Evolutionary conservation across 1,140 invertebrate species (phyloP), one percentile per base, ranked within the genome.

Genomic region (Penaeus vannamei): DNA sequence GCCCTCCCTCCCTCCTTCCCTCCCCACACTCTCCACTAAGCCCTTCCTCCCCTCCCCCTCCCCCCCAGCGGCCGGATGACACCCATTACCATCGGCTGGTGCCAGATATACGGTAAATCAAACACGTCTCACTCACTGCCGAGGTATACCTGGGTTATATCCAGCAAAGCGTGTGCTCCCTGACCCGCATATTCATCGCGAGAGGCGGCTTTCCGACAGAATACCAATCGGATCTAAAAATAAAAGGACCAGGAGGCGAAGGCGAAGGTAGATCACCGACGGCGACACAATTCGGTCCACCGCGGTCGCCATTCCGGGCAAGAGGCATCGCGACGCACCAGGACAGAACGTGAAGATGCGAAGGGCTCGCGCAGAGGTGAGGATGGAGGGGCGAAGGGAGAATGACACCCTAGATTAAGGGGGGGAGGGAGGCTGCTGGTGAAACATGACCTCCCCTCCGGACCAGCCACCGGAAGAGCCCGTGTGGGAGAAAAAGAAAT

Each of bases 41-140:
- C 29, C 72, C 69, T 36, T 72, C 42, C 42, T 46, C 26, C 69
- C 69, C 29, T 36, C 72, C 72, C 72, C 72, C 72, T 29, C 29
- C 72, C 42, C 42, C 42, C 72, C 29, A 76, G 29, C 42, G 29
- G 64, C 86, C 86, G 86, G 86, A 88, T 88, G 86, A 88, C 86
- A 88, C 81, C 86, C 86, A 88, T 88, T 83, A 84, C 80, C 22
- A 76, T 76, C 86, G 64, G 53, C 80, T 83, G 86, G 80, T 88
- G 86, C 86, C 86, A 88, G 64, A 88, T 88, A 88, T 88, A 88
- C 86, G 86, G 86, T 88, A 88, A 83, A 88, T 88, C 86, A 88
- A 64, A 36, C 62, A 88, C 66, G 61, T 36, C 46, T 53, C 32
- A 29, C 10, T 60, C 26, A 22, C 29, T 81, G 64, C 10, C 85